Evolutionary conservation across 1,140 invertebrate genomes (phyloP).

Genomic region (Triops longicaudatus): DNA sequence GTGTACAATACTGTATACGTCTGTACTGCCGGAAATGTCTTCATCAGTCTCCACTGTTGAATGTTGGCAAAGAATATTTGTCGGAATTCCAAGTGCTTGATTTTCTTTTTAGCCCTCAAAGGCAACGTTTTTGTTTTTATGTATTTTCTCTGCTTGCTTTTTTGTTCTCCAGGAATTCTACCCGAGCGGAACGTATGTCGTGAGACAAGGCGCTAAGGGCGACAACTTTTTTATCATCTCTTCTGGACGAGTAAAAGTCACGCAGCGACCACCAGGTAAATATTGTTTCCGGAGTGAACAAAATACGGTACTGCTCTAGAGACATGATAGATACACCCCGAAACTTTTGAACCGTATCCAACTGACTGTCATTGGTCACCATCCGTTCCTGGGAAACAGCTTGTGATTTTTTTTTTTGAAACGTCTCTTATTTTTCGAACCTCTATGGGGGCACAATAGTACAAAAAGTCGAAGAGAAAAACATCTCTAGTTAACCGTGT

Average conservation of each 20-base stretch:
- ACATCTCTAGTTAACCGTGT: too few relatives aligned
- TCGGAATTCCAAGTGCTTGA: not conserved
- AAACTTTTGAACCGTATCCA: not conserved
- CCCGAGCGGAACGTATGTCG: conserved; percentile 70
- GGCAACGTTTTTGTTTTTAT: not conserved
- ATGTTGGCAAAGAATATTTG: too few relatives aligned
- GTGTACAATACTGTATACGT: too few relatives aligned
- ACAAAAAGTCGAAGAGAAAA: too few relatives aligned
- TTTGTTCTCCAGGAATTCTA: conserved; percentile 61
- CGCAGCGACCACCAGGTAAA: conserved; percentile 46
- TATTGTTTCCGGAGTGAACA: not conserved
- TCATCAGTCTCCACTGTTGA: too few relatives aligned
- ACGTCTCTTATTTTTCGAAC: not conserved
- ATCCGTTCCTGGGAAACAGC: not conserved
- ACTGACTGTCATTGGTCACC: not conserved
- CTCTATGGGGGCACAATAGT: not conserved
- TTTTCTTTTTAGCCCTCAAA: not conserved
- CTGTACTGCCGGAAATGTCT: too few relatives aligned
- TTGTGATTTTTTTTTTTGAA: not conserved
- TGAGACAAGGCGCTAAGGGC: conserved; percentile 85
- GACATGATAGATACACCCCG: not conserved
- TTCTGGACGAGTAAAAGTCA: conserved; percentile 73
- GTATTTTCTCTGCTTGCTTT: conserved; percentile 9
- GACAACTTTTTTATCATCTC: conserved; percentile 96
- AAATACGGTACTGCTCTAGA: not conserved